Base-by-base conservation (phyloP, 2,113 vertebrate species). In the Phrynosoma blainvillii region DNA sequence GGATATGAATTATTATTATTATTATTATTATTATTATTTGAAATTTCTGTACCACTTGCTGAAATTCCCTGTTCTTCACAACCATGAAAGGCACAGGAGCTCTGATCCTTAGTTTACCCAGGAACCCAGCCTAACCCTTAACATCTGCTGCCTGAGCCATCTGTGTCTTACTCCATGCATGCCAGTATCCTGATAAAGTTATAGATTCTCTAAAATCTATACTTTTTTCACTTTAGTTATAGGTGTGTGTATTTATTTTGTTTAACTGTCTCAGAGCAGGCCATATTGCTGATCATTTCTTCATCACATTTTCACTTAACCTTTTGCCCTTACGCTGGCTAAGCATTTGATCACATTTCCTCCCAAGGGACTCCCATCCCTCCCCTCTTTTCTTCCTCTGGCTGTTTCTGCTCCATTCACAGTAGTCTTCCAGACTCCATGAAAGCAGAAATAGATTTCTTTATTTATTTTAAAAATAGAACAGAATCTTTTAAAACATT, bases 221-320 rank as follows among this genome's bases (percentile, higher is more conserved):
- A 47, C 47, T 47, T 47, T 47, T 47, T 47, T 47, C 47, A 47
- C 47, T 47, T 47, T 6, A 5, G 47, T 47, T 4, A 47, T 47
- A 47, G 47, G 47, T 5, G 47, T 5, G 4, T 47, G 47, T 5
- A 47, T 47, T 47, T 47, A 36, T 89, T 93, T 90, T 94, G 93
- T 95, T 92, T 94, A 94, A 93, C 93, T 90, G 66, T 90, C 88
- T 90, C 89, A 91, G 89, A 92, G 93, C 91, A 88, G 89, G 89
- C 90, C 88, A 21, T 88, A 90, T 92, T 7, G 30, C 93, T 95
- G 89, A 95, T 93, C 90, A 82, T 93, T 93, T 93, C 91, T 95
- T 93, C 91, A 87, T 92, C 89, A 91, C 91, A 93, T 95, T 95
- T 94, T 95, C 94, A 94, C 92, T 92, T 96, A 95, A 93, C 91